Base-by-base conservation (phyloP, 2,113 vertebrate genomes). In the Hippotragus niger region DNA sequence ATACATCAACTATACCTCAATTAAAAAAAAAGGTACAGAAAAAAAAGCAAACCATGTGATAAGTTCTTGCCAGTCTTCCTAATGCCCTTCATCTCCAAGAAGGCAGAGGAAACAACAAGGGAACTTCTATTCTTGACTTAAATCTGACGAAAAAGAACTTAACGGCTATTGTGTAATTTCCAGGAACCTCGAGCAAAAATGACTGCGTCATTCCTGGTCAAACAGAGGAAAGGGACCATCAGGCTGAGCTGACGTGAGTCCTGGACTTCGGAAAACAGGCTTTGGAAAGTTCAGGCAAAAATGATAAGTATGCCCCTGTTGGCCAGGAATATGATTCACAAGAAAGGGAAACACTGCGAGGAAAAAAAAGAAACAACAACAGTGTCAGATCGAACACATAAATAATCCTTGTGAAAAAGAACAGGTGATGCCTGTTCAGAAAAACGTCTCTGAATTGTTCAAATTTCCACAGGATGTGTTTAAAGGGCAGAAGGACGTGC, bases 91-190 rank as follows among this genome's bases (percentile, higher is more conserved):
- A 1, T 91, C 60, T 62, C 57, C 36, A 36, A 29, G 21, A 80
- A 58, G 40, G 50, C 82, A 91, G 92, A 96, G 97, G 62, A 85
- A 94, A 94, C 95, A 64, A 50, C 43, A 92, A 27, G 76, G 93
- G 82, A 60, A 91, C 78, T 67, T 60, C 91, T 89, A 53, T 96
- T 93, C 97, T 50, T 78, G 94, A 88, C 89, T 86, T 57, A 36
- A 45, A 31, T 45, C 96, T 95, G 97, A 97, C 2, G 90, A 71
- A 80, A 96, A 78, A 95, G 94, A 45, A 52, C 62, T 50, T 14
- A 29, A 50, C 11, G 95, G 62, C 83, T 55, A 60, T 47, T 47
- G 94, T 43, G 90, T 17, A 57, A 93, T 31, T 97, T 97, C 90
- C 96, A 93, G 95, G 97, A 97, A 96, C 67, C 45, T 2, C 14